Conservation (phyloP, 2,888 invertebrate genomes). For the Epiblema foenella region DNA sequence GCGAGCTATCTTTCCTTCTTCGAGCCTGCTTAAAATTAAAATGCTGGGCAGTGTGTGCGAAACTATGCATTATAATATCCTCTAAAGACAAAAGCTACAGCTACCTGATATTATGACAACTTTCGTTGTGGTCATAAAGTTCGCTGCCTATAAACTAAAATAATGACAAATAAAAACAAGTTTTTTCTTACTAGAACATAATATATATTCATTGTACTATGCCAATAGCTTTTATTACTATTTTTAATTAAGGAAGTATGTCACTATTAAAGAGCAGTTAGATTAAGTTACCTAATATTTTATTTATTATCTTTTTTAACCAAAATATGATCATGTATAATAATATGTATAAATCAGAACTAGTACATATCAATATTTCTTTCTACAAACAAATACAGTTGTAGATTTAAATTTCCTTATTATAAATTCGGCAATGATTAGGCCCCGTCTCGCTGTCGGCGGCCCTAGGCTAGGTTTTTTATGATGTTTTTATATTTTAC, state of each 20-base stretch:
- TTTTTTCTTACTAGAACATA: neutral
- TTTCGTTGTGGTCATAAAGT: no score
- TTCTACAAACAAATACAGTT: neutral
- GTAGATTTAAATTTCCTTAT: no score
- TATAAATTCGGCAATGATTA: no score
- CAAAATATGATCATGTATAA: conserved; percentile 41
- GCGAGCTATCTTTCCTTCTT: neutral
- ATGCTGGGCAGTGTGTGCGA: no score
- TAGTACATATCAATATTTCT: conserved; percentile 8
- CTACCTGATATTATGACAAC: no score
- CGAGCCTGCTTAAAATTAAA: neutral
- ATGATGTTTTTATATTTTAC: no score
- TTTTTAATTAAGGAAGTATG: conserved; percentile 39
- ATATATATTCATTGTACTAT: conserved; percentile 38
- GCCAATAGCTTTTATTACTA: conserved; percentile 43
- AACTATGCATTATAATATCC: no score
- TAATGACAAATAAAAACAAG: neutral
- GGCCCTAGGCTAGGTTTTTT: no score
- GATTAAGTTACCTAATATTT: conserved; percentile 47
- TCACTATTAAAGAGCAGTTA: conserved; percentile 47
- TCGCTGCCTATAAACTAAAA: neutral
- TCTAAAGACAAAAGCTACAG: no score
- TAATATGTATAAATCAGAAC: conserved; percentile 41
- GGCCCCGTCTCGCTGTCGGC: no score
- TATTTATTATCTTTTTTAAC: conserved; percentile 49